Base-by-base conservation (phyloP, 2,113 vertebrate species). In the Taurulus bubalis region DNA sequence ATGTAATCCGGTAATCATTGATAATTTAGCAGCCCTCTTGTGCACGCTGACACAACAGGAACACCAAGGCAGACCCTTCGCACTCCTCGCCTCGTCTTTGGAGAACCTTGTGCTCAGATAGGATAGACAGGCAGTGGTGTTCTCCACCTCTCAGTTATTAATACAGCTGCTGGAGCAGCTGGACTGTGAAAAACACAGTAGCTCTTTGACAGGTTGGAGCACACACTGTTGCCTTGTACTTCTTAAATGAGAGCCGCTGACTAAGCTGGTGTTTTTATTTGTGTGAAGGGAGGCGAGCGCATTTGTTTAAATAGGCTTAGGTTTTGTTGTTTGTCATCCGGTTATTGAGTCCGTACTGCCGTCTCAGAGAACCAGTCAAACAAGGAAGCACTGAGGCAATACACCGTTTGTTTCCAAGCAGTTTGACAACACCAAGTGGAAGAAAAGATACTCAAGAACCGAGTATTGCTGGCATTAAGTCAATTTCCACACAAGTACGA, bases 211-310 rank as follows among this genome's bases (percentile, higher is more conserved):
- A 40, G 69, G 56, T 78, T 53, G 78, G 63, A 65, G 55, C 56
- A 63, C 56, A 63, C 38, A 32, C n/a, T 24, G 47, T 34, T 62
- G 49, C 49, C 22, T 65, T 63, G 56, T 59, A 55, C 60, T 71
- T 66, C 53, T 30, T 32, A 58, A 70, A 70, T 60, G 59, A 84
- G 75, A 2, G 38, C 76, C 59, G 71, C 66, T 30, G 51, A 81
- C 71, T 49, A 81, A 83, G 89, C 90, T 91, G 90, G 88, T 89
- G 88, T 89, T 89, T 79, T 72, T n/a, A 4, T 81, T 87, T 60
- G 62, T 71, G 83, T 80, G 71, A 71, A 32, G 28, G 47, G 64
- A 80, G 67, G 66, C 63, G 42, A 60, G 70, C 49, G 15, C 72
- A 30, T 59, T 77, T 80, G 75, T 56, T 77, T 68, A 49, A 47